These are phyloP conservation scores for Pyrocoelia pectoralis DNA, from an alignment of 2,888 invertebrate species.

Conservation along the genomic window DNA sequence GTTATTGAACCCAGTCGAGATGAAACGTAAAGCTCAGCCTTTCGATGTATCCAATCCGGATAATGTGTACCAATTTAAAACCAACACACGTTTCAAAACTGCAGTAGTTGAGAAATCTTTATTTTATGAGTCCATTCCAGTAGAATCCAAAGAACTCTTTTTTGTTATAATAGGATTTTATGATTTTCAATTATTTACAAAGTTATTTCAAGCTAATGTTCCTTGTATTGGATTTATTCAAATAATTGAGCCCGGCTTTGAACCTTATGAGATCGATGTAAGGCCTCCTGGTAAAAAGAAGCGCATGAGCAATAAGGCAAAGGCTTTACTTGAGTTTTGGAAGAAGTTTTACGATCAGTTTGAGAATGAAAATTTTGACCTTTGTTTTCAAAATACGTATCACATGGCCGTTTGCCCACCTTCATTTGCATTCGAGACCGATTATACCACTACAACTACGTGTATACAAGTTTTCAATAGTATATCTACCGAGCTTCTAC, in stretches of 20 bases:
- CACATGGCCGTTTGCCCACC: conserved; percentile 13
- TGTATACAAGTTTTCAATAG: conserved; percentile 7
- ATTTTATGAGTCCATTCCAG: background rate
- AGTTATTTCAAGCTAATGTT: conserved; percentile 11
- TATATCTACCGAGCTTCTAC: conserved; percentile 5
- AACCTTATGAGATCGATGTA: background rate
- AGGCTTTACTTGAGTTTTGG: conserved; percentile 22
- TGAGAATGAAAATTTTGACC: conserved; percentile 11
- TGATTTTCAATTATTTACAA: conserved; percentile 20
- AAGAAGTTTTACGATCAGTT: conserved; percentile 11
- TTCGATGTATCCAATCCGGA: conserved; percentile 18
- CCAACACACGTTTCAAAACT: conserved; percentile 8
- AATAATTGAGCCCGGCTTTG: background rate
- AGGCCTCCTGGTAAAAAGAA: too few species aligned
- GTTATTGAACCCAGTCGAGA: background rate
- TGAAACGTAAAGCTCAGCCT: background rate
- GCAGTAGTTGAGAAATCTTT: background rate
- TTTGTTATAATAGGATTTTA: conserved; percentile 26
- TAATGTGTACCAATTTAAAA: background rate
- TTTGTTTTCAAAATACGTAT: conserved; percentile 14
- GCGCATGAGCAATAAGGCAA: background rate
- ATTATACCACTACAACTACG: background rate
- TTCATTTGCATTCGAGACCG: background rate
- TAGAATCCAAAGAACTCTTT: conserved; percentile 19
- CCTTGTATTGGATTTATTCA: conserved; percentile 16